phyloP scores from a whole-genome alignment of 2,888 invertebrate species.

The Apodemia mormo region DNA sequence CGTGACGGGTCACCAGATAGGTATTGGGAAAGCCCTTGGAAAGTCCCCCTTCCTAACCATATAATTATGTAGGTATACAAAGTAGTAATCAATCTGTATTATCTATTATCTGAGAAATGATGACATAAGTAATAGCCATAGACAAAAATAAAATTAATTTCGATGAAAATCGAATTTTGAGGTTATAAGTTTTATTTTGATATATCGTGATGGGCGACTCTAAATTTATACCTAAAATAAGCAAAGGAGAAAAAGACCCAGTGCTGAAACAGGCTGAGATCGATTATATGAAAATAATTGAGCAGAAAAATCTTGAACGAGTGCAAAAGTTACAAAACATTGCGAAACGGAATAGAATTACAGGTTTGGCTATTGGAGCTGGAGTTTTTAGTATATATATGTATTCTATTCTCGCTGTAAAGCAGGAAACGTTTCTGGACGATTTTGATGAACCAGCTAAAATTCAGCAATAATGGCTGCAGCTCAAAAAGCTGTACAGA shows the following conservation, averaged over 20 bases:
- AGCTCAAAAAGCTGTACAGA: slow-evolving; percentile 57
- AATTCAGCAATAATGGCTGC: slow-evolving; percentile 76
- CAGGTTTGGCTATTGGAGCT: slow-evolving; percentile 84
- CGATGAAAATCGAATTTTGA: slow-evolving; percentile 41
- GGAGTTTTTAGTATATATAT: slow-evolving; percentile 90
- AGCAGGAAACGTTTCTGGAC: slow-evolving; percentile 96
- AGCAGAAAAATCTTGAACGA: slow-evolving; percentile 88
- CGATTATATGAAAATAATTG: slow-evolving; percentile 90
- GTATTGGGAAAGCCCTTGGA: no score
- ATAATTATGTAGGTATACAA: no score
- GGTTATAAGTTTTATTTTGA: slow-evolving; percentile 51
- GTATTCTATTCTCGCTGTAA: slow-evolving; percentile 92
- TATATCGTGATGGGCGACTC: slow-evolving; percentile 69
- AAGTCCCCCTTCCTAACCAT: no score
- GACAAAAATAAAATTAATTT: slow-evolving; percentile 14
- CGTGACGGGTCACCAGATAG: no score
- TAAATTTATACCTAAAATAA: slow-evolving; percentile 62
- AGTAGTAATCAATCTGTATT: background rate
- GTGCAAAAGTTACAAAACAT: slow-evolving; percentile 84
- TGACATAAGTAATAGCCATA: slow-evolving; percentile 8
- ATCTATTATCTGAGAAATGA: slow-evolving; percentile 11
- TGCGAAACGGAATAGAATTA: slow-evolving; percentile 85
- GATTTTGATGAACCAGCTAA: slow-evolving; percentile 93
- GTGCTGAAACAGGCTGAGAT: slow-evolving; percentile 83
- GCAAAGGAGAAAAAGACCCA: slow-evolving; percentile 57